These are phyloP conservation scores for Chironomus riparius DNA, from an alignment of 2,888 invertebrate species.

Conservation along the genomic window DNA sequence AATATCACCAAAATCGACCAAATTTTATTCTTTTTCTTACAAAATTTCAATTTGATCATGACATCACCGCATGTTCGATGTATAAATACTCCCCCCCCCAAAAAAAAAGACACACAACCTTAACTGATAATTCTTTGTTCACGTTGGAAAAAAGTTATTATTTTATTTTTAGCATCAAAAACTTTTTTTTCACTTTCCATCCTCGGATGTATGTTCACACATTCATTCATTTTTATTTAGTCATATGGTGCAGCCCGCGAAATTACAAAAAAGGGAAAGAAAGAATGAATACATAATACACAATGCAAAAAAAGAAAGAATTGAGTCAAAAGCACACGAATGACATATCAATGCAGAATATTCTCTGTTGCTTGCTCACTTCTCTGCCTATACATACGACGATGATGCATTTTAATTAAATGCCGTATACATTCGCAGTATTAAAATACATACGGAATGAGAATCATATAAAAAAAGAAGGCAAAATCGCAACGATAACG, in stretches of 20 bases:
- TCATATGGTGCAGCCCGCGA: background rate
- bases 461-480: background rate
- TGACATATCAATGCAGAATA: conserved; percentile 2
- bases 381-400: background rate
- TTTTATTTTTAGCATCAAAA: background rate
- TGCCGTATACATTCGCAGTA: conserved; percentile 2
- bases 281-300: background rate
- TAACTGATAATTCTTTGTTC: too few species aligned
- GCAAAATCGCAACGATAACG: background rate
- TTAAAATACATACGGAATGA: background rate
- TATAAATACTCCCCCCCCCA: too few species aligned
- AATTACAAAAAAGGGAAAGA: background rate
- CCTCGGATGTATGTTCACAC: background rate
- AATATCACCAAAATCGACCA: too few species aligned
- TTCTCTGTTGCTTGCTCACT: background rate
- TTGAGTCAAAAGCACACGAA: background rate
- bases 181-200: background rate
- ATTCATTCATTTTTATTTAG: too few species aligned
- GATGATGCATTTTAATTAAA: conserved; percentile 20
- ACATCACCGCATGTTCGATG: too few species aligned
- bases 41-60: too few species aligned
- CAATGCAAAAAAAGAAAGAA: background rate
- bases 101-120: too few species aligned
- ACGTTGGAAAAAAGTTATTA: too few species aligned
- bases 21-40: too few species aligned